Base-by-base conservation (phyloP, 1,140 invertebrate genomes). In the Temnothorax curvispinosus region DNA sequence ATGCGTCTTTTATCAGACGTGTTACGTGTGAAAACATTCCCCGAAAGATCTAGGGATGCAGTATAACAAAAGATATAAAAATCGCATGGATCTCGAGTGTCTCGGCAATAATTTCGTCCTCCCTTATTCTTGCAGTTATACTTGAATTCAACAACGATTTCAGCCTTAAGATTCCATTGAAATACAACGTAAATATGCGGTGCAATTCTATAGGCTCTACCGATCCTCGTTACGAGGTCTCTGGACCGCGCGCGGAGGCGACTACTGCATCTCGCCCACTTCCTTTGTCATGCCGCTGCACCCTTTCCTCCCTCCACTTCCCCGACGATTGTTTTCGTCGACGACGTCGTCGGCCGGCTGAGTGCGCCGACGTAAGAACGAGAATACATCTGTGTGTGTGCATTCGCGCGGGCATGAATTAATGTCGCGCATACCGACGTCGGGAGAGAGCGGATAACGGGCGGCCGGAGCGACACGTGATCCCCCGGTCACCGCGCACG, bases 401-500 rank as follows among this genome's bases (percentile, higher is more conserved):
- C 58, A 77, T 54, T 86, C 35, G 62, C 50, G 44, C 47, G 76
- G 50, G 32, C 50, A 81, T 69, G 85, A 86, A 81, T 81, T 80
- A 81, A 69, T 82, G 85, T 41, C 54, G 76, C 64, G 52, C 85
- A 86, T 86, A 69, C 85, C 85, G 52, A 86, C 60, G 77, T 47
- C 76, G 62, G 18, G 44, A 21, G 72, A 56, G 82, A 81, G 75
- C 44, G 74, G 72, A 76, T 65, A 65, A 86, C 75, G 47, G 54
- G 27, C 27, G 67, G 67, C n/a, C 6, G 27, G n/a, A 11, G 11
- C 18, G 54, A 60, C 80, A 75, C 54, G 69, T 75, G 80, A 75
- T 74, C 27, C 80, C 8, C 41, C 21, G 4, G 32, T 27, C 69
- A 15, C 50, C 27, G 41, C 41, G 80, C 13, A 15, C 15, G n/a